Conservation (phyloP, 2,797 vertebrate species). For the Eutrigla gurnardus region DNA sequence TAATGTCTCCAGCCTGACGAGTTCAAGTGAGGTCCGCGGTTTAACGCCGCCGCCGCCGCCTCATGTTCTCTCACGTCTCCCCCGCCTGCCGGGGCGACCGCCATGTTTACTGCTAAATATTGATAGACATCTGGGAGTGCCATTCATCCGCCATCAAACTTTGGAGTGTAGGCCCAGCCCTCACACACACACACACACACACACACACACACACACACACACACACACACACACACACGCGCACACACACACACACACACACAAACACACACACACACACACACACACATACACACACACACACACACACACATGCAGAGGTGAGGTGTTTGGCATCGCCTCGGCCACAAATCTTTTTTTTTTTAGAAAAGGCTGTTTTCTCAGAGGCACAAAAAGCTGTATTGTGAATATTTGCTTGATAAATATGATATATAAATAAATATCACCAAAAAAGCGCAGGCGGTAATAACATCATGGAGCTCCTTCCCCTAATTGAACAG, state of each 20-base stretch:
- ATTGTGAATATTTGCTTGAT: constrained; percentile 61
- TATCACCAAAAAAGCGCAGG: constrained; percentile 38
- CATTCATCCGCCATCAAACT: constrained; percentile 82
- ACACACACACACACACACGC: constrained; percentile 33
- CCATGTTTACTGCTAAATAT: constrained; percentile 88
- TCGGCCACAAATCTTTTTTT: constrained; percentile 50
- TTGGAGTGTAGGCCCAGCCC: constrained; percentile 64
- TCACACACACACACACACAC: constrained; percentile 38
- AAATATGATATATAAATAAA: constrained; percentile 36
- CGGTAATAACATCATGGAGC: constrained; percentile 45
- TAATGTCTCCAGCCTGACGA: constrained; percentile 44
- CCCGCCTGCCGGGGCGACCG: constrained; percentile 67
- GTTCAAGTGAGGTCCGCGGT: constrained; percentile 64
- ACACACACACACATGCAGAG: constrained; percentile 34
- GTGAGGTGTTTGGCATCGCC: constrained; percentile 62
- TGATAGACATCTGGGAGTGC: constrained; percentile 87
- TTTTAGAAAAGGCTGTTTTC: constrained; percentile 43
- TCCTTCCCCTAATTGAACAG: constrained; percentile 36
- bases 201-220: constrained; percentile 32
- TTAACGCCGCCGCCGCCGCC: constrained; percentile 64
- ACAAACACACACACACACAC: constrained; percentile 36
- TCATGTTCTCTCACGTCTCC: constrained; percentile 74
- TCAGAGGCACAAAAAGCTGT: constrained; percentile 61
- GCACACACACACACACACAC: constrained; percentile 36
- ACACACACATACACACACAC: constrained; percentile 30